phyloP scores from a whole-genome alignment of 2,113 vertebrate genomes.

The Trachemys scripta region DNA sequence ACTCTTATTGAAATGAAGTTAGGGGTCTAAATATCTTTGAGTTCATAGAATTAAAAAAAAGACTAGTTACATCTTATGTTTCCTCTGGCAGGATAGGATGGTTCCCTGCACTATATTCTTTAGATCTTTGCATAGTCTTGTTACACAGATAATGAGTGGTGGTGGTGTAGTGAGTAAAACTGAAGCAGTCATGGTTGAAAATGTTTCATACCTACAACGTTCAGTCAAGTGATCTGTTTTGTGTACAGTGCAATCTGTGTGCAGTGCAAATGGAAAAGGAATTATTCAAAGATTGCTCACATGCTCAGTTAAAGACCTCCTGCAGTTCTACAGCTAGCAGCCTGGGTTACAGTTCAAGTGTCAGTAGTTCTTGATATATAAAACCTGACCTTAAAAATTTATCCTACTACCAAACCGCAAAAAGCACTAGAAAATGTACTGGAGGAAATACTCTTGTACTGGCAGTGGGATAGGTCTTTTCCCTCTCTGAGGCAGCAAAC shows the following conservation, averaged over 20 bases:
- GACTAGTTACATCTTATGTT: background rate
- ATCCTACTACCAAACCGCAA: background rate
- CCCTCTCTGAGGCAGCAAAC: background rate
- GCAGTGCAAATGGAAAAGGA: background rate
- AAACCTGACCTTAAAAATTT: background rate
- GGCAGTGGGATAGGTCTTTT: background rate
- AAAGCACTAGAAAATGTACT: background rate
- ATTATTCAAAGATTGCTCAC: background rate
- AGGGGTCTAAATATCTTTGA: background rate
- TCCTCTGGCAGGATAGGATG: background rate
- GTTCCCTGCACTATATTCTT: background rate
- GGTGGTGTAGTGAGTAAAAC: background rate
- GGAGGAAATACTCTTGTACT: background rate
- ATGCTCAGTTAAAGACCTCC: background rate
- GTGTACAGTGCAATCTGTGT: background rate
- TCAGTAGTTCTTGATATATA: background rate
- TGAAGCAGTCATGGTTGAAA: background rate
- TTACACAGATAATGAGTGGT: background rate
- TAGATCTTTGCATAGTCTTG: background rate
- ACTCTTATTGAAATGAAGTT: background rate
- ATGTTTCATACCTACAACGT: background rate
- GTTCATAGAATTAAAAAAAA: background rate
- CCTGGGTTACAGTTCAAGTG: background rate
- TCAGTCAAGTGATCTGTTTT: rapidly evolving
- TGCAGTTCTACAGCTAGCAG: background rate